These are phyloP conservation scores for Proterorhinus semilunaris DNA, from an alignment of 2,113 vertebrate species.

Conservation along the genomic window DNA sequence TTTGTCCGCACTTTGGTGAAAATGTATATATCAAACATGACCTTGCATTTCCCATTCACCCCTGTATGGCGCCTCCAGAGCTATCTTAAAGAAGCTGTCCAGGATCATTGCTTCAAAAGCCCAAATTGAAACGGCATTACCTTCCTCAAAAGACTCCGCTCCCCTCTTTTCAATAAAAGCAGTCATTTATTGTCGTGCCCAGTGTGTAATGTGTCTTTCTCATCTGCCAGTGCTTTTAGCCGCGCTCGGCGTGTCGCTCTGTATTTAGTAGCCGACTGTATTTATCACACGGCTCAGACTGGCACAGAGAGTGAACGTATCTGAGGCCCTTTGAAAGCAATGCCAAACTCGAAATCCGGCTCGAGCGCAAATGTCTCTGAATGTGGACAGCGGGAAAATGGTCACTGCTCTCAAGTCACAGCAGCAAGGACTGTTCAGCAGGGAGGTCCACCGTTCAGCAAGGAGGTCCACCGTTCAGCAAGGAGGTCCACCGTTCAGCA, in stretches of 20 bases:
- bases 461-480: too few relatives aligned
- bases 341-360: slow-evolving; percentile 15
- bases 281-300: slow-evolving; percentile 31
- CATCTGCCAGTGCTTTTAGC: slow-evolving; percentile 38
- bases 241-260: slow-evolving; percentile 12
- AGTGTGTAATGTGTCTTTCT: slow-evolving; percentile 52
- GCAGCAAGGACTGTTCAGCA: too few relatives aligned
- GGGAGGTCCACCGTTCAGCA: too few relatives aligned
- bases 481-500: too few relatives aligned
- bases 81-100: slow-evolving; percentile 28
- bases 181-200: slow-evolving; percentile 49
- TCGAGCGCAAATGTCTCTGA: neutral
- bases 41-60: neutral
- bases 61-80: slow-evolving; percentile 35
- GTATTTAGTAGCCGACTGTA: slow-evolving; percentile 21
- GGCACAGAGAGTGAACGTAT: slow-evolving; percentile 32
- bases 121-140: slow-evolving; percentile 40
- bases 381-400: too few relatives aligned
- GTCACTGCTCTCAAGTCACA: too few relatives aligned
- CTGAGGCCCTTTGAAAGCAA: slow-evolving; percentile 38
- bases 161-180: slow-evolving; percentile 52
- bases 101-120: slow-evolving; percentile 41
- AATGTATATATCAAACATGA: neutral
- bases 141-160: slow-evolving; percentile 19
- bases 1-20: neutral